Percentiles rank a stretch among this genome's conserved stretches.
phyloP scores from a whole-genome alignment of 1,140 invertebrate species.

The Amyelois transitella region DNA sequence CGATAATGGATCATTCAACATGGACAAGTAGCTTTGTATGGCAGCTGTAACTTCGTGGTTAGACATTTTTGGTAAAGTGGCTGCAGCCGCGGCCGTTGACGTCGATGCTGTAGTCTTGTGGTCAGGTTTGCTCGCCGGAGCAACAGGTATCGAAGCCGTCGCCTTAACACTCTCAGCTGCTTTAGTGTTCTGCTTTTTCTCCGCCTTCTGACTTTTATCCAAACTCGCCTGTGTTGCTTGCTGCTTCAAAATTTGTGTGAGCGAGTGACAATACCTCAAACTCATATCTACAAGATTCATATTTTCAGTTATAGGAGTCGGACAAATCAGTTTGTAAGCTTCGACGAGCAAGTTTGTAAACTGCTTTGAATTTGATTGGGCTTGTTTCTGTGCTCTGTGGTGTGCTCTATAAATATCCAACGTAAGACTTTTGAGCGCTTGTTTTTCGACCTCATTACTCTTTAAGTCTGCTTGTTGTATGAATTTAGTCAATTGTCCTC shows the following conservation, averaged over 20 bases:
- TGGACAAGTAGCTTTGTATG: slow-evolving; percentile 54
- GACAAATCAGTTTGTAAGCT: slow-evolving; percentile 74
- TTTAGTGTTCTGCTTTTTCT: slow-evolving; percentile 51
- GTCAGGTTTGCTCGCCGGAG: slow-evolving; percentile 27
- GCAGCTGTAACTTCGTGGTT: slow-evolving; percentile 49
- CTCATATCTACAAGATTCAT: slow-evolving; percentile 63
- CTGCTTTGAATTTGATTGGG: slow-evolving; percentile 73
- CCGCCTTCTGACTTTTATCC: slow-evolving; percentile 42
- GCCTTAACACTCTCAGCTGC: slow-evolving; percentile 29
- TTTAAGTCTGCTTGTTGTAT: slow-evolving; percentile 61
- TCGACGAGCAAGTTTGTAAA: slow-evolving; percentile 77
- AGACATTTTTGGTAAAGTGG: slow-evolving; percentile 47
- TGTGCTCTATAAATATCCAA: slow-evolving; percentile 79
- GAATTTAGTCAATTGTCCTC: slow-evolving; percentile 63
- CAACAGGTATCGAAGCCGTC: slow-evolving; percentile 12
- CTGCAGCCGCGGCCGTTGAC: slow-evolving; percentile 8
- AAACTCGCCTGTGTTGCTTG: slow-evolving; percentile 42
- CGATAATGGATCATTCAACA: slow-evolving; percentile 46
- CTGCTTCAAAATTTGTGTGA: slow-evolving; percentile 45
- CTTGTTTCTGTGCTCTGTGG: slow-evolving; percentile 75
- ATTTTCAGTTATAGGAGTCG: slow-evolving; percentile 45
- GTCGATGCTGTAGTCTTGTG: slow-evolving; percentile 18
- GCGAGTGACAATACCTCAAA: slow-evolving; percentile 61
- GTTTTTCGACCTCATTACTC: slow-evolving; percentile 57
- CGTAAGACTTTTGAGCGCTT: slow-evolving; percentile 71